Conservation (phyloP, 2,797 vertebrate species). For the Phaenicophaeus curvirostris region DNA sequence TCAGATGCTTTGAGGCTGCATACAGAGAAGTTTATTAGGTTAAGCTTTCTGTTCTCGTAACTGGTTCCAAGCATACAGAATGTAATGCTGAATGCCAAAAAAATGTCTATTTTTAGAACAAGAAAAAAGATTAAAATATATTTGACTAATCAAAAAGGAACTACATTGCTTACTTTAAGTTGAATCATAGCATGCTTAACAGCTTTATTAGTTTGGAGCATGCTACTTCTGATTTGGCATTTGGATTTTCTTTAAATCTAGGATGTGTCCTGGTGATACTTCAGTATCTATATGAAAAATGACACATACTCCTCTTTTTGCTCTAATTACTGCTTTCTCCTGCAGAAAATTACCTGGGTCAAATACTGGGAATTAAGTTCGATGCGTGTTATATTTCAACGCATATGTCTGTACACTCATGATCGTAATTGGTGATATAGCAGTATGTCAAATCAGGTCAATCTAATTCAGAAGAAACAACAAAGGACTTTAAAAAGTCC, state of each 20-base stretch:
- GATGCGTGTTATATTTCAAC: not conserved
- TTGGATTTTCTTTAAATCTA: not conserved
- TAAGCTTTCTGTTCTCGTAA: not conserved
- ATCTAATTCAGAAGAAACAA: conserved; percentile 2
- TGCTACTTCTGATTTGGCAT: not conserved
- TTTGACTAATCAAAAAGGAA: not conserved
- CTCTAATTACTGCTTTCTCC: conserved; percentile 19
- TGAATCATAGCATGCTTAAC: not conserved
- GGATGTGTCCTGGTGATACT: not conserved
- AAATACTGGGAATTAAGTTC: conserved; percentile 18
- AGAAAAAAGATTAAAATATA: not conserved
- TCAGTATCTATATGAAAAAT: conserved; percentile 7
- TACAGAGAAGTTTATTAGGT: conserved; percentile 30
- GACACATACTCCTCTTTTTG: not conserved
- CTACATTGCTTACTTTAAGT: not conserved
- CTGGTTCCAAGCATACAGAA: not conserved
- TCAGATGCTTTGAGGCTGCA: conserved; percentile 11
- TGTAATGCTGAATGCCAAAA: not conserved
- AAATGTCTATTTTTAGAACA: not conserved
- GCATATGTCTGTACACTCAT: not conserved
- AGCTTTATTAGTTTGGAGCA: not conserved
- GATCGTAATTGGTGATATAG: not conserved
- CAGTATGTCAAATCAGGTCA: not conserved
- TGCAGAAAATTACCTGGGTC: conserved; percentile 5
- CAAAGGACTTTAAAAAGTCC: not conserved